Evolutionary conservation across 2,888 invertebrate genomes (phyloP).

Genomic region (Unio delphinus): DNA sequence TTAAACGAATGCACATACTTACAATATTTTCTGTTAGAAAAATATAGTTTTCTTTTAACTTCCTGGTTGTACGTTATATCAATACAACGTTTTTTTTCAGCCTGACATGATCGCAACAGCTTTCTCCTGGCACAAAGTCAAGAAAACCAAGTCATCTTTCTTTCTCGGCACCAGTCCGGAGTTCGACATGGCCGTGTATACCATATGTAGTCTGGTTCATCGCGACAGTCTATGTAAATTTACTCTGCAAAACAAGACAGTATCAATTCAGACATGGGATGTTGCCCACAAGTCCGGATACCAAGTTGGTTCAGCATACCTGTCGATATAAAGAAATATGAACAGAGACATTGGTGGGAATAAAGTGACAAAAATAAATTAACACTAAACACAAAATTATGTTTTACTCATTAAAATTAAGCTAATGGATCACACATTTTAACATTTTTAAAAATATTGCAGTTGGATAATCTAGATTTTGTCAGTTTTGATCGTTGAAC

Average conservation of each 20-base stretch:
- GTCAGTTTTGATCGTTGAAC: no score
- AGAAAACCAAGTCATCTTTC: constrained; percentile 51
- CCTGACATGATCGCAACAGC: constrained; percentile 39
- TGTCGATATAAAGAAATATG: not conserved
- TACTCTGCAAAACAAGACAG: constrained; percentile 80
- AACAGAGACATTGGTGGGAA: no score
- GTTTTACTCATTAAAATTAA: no score
- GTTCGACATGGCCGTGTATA: constrained; percentile 90
- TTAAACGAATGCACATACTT: no score
- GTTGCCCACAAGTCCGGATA: constrained; percentile 40
- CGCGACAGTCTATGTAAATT: constrained; percentile 83
- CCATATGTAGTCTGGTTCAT: constrained; percentile 86
- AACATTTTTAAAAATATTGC: no score
- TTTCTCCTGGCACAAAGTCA: constrained; percentile 44
- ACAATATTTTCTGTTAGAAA: no score
- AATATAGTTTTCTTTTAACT: no score
- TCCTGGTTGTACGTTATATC: no score
- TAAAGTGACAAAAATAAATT: no score
- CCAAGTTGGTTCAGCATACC: constrained; percentile 52
- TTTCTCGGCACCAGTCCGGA: constrained; percentile 81
- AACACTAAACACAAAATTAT: no score
- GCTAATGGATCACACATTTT: no score
- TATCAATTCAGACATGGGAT: constrained; percentile 80
- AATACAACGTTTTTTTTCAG: constrained; percentile 23
- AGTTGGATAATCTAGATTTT: no score